Conservation (phyloP, 2,888 invertebrate species). For the Argyra leucocephala region DNA sequence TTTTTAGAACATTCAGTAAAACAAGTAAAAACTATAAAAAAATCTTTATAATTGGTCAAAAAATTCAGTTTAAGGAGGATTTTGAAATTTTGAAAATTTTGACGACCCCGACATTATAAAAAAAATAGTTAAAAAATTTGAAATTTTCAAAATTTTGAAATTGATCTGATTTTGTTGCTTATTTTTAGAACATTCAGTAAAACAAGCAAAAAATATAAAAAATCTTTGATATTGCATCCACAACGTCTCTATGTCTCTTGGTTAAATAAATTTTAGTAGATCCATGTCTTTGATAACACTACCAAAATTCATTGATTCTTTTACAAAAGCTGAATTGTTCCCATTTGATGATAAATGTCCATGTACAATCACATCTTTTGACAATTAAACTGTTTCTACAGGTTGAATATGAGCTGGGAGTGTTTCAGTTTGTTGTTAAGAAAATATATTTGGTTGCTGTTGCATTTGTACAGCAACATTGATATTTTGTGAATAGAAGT, state of each 20-base stretch:
- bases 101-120: too few species aligned
- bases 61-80: too few species aligned
- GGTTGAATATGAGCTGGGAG: slow-evolving; percentile 20
- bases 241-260: slow-evolving; percentile 33
- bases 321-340: slow-evolving; percentile 23
- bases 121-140: too few species aligned
- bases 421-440: slow-evolving; percentile 8
- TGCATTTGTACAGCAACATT: slow-evolving; percentile 7
- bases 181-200: too few species aligned
- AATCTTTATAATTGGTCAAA: too few species aligned
- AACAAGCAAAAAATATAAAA: too few species aligned
- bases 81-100: too few species aligned
- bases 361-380: slow-evolving; percentile 17
- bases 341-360: slow-evolving; percentile 19
- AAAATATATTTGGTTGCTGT: background rate
- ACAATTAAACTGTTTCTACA: slow-evolving; percentile 19
- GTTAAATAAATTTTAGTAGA: slow-evolving; percentile 38
- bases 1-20: too few species aligned
- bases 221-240: slow-evolving; percentile 36
- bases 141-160: too few species aligned
- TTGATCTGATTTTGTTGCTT: too few species aligned
- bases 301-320: slow-evolving; percentile 31
- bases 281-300: slow-evolving; percentile 41
- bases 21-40: too few species aligned
- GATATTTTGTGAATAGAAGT: background rate